Base-by-base conservation (phyloP, 2,797 vertebrate genomes). In the Poeciliopsis turneri region DNA sequence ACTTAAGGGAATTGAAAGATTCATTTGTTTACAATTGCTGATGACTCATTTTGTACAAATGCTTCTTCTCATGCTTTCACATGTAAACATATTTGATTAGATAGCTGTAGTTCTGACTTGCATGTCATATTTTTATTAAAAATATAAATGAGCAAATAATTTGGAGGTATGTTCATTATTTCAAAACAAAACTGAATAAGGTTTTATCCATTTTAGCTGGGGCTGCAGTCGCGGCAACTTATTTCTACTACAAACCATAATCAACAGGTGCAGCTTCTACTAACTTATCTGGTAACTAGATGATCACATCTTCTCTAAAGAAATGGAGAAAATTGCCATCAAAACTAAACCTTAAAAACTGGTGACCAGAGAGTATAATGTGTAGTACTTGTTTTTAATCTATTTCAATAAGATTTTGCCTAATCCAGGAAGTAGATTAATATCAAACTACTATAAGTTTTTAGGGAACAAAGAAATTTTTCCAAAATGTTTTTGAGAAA, bases 21-120 rank as follows among this genome's bases (percentile, higher is more conserved):
- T 46, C 36, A 25, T 87, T 90, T 92, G 87, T 94, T 94, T 92
- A 91, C 88, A 92, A 73, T 78, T 88, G 77, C 84, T 90, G 84
- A 71, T 86, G 74, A 82, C 28, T 79, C 72, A 80, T n/a, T 81
- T 79, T 23, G 79, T 77, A 53, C 78, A 57, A 74, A 4, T 64
- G 9, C 80, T 73, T 75, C 16, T 25, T 79, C 66, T 76, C n/a
- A 59, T 81, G 45, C 74, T 61, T 81, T 80, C 49, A 84, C 15
- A 64, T 47, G 71, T 4, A 75, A 46, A 75, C 51, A 76, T 69
- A 73, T 57, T 66, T 3, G 5, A 77, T 5, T 79, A 64, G 61
- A 77, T 74, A 83, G 30, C 61, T 88, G 76, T 90, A 86, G 77
- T 79, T 86, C 79, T 86, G 74, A 87, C 80, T 87, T 92, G 84